Conservation (phyloP, 2,888 invertebrate species). For the Brachyopa scutellaris region DNA sequence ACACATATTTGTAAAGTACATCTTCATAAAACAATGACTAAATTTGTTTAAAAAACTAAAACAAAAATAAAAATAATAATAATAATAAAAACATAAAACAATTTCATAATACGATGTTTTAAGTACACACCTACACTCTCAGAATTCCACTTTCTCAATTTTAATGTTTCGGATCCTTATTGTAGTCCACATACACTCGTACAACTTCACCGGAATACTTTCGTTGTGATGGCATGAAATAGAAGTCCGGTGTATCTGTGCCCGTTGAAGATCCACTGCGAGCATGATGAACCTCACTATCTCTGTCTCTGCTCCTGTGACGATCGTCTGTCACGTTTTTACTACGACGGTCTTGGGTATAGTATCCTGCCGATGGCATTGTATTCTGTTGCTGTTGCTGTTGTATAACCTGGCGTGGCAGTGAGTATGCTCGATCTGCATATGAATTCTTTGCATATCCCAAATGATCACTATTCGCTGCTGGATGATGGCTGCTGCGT, state of each 20-base stretch:
- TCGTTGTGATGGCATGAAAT: constrained; percentile 97
- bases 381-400: constrained; percentile 81
- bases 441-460: constrained; percentile 79
- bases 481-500: constrained; percentile 50
- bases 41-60: constrained; percentile 61
- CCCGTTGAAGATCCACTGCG: constrained; percentile 79
- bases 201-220: constrained; percentile 96
- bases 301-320: constrained; percentile 77
- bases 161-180: constrained; percentile 86
- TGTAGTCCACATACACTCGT: constrained; percentile 91
- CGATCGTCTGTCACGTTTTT: constrained; percentile 73
- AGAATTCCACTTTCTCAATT: background rate
- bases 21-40: constrained; percentile 69
- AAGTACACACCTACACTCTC: constrained; percentile 17
- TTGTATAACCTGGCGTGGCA: constrained; percentile 86
- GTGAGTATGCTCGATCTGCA: constrained; percentile 87
- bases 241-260: constrained; percentile 88
- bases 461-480: constrained; percentile 55
- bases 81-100: constrained; percentile 40
- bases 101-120: constrained; percentile 45
- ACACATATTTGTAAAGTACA: constrained; percentile 41
- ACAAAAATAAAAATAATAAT: constrained; percentile 10
- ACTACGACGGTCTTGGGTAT: constrained; percentile 83
- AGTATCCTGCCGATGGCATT: constrained; percentile 82
- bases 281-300: constrained; percentile 83